These are phyloP conservation scores for Galemys pyrenaicus DNA, from an alignment of 2,113 vertebrate species.

Conservation along the genomic window DNA sequence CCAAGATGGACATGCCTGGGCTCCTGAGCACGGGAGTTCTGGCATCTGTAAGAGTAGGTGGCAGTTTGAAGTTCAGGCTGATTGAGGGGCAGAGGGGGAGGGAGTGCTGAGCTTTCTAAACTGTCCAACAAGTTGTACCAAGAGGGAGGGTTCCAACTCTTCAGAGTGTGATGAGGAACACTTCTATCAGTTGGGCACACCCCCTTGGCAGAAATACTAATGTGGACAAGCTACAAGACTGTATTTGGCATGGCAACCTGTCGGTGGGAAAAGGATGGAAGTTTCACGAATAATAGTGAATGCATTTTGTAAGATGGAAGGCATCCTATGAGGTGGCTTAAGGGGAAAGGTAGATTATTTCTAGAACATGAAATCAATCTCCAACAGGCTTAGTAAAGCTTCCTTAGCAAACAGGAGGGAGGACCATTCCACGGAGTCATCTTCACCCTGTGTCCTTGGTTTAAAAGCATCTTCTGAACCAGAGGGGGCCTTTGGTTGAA, in stretches of 20 bases:
- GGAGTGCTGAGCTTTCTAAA: not conserved
- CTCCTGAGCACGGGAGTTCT: not conserved
- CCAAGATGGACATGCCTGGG: not conserved
- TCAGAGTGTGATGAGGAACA: not conserved
- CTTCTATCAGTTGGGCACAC: not conserved
- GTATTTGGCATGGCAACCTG: not conserved
- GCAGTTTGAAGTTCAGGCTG: not conserved
- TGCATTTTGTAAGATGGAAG: slow-evolving; percentile 37
- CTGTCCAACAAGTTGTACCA: not conserved
- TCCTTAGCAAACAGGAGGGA: slow-evolving; percentile 22
- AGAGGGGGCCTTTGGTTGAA: not conserved
- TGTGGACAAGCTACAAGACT: not conserved
- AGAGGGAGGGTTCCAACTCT: not conserved
- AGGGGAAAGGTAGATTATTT: slow-evolving; percentile 51
- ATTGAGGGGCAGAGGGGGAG: not conserved
- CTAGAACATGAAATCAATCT: slow-evolving; percentile 53
- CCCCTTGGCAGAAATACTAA: not conserved
- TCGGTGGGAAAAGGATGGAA: not conserved
- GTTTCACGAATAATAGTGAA: slow-evolving; percentile 23
- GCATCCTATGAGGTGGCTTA: not conserved
- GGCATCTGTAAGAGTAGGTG: not conserved
- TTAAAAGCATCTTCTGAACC: slow-evolving; percentile 58
- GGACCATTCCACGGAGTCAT: slow-evolving; percentile 19
- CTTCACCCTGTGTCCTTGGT: not conserved
- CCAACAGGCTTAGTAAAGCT: slow-evolving; percentile 27